phyloP scores from a whole-genome alignment of 2,888 invertebrate species.

The Caenorhabditis sp. region DNA sequence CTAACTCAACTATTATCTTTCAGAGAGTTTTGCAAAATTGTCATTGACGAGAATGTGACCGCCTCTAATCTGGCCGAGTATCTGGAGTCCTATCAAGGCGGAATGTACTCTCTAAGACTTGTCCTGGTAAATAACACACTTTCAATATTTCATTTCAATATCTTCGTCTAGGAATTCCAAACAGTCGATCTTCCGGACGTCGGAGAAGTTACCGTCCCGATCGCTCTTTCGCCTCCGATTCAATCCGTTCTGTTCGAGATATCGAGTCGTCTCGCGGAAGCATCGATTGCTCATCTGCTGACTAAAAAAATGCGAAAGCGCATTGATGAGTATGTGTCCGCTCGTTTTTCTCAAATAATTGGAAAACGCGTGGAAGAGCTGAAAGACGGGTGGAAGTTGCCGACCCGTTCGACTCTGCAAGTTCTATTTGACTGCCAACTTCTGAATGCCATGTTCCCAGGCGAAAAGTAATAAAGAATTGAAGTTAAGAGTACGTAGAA shows the following conservation, averaged over 20 bases:
- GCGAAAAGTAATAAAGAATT: conserved; percentile 33
- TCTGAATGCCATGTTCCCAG: conserved; percentile 55
- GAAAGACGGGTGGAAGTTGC: conserved; percentile 36
- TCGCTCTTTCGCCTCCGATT: conserved; percentile 53
- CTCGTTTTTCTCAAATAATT: conserved; percentile 37
- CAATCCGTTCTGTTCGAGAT: conserved; percentile 54
- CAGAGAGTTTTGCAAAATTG: conserved; percentile 43
- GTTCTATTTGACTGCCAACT: conserved; percentile 50
- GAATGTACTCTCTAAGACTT: conserved; percentile 52
- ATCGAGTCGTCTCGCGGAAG: conserved; percentile 36
- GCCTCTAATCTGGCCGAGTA: conserved; percentile 41
- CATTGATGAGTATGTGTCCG: conserved; percentile 29
- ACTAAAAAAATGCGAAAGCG: conserved; percentile 50
- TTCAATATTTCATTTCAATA: background rate
- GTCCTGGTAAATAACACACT: conserved; percentile 18
- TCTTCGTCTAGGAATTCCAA: conserved; percentile 60
- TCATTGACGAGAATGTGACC: conserved; percentile 35
- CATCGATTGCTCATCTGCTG: conserved; percentile 60
- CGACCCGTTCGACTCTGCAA: conserved; percentile 47
- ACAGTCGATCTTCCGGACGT: conserved; percentile 60
- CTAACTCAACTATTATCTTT: too few species aligned
- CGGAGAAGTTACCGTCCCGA: conserved; percentile 56
- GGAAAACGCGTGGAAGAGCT: conserved; percentile 34
- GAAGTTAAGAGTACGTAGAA: background rate
- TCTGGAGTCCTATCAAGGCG: conserved; percentile 44